Evolutionary conservation across 2,888 invertebrate species (phyloP), one percentile per base, ranked within the genome.

Genomic region (Sminthurinus aureus): DNA sequence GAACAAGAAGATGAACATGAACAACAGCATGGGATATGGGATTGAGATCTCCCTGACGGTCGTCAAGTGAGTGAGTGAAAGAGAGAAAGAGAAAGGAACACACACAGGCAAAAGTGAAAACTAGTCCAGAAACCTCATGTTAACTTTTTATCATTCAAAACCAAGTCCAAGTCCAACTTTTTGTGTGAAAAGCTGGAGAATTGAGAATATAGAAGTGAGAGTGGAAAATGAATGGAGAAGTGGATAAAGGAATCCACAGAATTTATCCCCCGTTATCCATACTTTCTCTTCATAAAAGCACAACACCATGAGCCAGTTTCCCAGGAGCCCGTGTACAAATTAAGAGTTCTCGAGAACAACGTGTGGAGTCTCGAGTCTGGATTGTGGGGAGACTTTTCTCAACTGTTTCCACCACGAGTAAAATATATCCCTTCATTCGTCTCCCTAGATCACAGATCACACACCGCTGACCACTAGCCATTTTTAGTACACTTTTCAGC

Each of bases 141-240:
- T 79, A 79, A 79, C 69, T 79, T 79, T 79, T 26, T n/a, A 69
- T 26, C 69, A 79, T 79, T 79, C 69, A 69, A 79, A 69, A 67
- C 38, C 13, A 79, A 79, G 67, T 79, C 69, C 69, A 69, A 79
- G 26, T 38, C n/a, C 6, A 67, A 66, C 79, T 66, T 79, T 0
- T 79, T 24, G 26, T 67, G 38, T 9, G 20, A 76, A 20, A 67
- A 38, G 79, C 24, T 15, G 22, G n/a, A 22, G 69, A 22, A 20
- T 20, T n/a, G 69, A 22, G n/a, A 69, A 1, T 64, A 8, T 64
- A 8, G 64, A 64, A 38, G 3, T 38, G 38, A 38, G 6, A 38
- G 3, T 38, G 38, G 38, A 38, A 18, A 64, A 0, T 64, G 64
- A 64, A 64, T 18, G 64, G n/a, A 64, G n/a, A 9, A 64, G 2